Evolutionary conservation across 2,888 invertebrate species (phyloP), one percentile per base, ranked within the genome.

Genomic region (Plagiodera versicolora): DNA sequence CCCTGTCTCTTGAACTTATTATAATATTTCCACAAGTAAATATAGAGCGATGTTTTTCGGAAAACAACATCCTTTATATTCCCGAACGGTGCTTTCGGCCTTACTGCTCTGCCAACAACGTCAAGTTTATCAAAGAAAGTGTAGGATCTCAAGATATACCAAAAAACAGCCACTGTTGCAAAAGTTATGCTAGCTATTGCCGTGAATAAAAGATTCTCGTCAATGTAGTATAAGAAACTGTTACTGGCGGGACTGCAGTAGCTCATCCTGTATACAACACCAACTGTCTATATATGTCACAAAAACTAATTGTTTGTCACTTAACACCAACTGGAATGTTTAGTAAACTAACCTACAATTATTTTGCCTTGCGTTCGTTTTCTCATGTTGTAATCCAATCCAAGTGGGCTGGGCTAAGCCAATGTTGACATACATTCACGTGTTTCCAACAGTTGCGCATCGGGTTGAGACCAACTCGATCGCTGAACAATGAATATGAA

Each of bases 31-130:
- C 72, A 71, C 35, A 72, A 51, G 20, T 65, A 65, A 30, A 66
- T 55, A 49, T 70, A 69, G 48, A 72, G 46, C 1, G 66, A 62
- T 24, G 56, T 66, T 1, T 64, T 51, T 46, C 61, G 45, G n/a
- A 61, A 62, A 19, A 70, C 14, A 9, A 72, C 67, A 51, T 69
- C 70, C 28, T 64, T 63, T 14, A 72, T 58, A 57, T 72, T 69
- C n/a, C 72, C 72, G 49, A 66, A 70, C 5, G 72, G 72, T 19
- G 69, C 68, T 8, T 35, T 62, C 6, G 72, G 72, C 17, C 56
- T 18, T 3, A 55, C 55, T 9, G 62, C 66, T 39, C 47, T 61
- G 3, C 44, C 39, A 8, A 63, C 53, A 11, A 72, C 63, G 47
- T 56, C 46, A 10, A 51, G 56, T 51, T 65, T 68, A 35, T 63